These are phyloP conservation scores for Recurvirostra avosetta DNA, from an alignment of 2,113 vertebrate species.

Conservation along the genomic window DNA sequence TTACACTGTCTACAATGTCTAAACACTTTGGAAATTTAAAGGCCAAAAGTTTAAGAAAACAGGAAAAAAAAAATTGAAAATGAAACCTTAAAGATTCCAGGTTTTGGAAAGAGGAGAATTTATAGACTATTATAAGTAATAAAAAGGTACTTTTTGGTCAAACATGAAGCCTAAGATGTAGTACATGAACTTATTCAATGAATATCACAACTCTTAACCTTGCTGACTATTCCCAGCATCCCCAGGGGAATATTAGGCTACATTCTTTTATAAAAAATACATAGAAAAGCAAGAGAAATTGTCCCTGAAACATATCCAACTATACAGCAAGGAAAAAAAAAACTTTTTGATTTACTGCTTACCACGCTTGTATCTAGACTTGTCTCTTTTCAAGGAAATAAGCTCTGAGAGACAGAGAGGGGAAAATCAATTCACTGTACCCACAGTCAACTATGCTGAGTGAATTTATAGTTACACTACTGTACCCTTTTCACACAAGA, in stretches of 20 bases:
- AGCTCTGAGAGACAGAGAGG: slow-evolving; percentile 7
- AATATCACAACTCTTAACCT: not conserved
- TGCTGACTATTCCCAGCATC: not conserved
- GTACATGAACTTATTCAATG: not conserved
- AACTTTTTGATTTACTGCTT: not conserved
- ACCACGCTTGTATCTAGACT: not conserved
- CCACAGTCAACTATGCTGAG: not conserved
- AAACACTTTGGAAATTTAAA: not conserved
- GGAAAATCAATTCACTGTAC: slow-evolving; percentile 45
- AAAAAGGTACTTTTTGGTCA: not conserved
- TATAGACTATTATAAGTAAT: not conserved
- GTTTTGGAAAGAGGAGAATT: not conserved
- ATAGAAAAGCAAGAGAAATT: not conserved
- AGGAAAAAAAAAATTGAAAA: not conserved
- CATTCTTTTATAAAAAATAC: not conserved
- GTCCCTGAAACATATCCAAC: not conserved
- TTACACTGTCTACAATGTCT: not conserved
- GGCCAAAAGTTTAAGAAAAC: not conserved
- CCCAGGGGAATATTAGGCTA: not conserved
- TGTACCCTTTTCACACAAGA: not conserved
- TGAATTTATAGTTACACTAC: slow-evolving; percentile 25
- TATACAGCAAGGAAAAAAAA: not conserved
- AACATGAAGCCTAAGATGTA: not conserved
- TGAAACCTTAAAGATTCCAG: not conserved
- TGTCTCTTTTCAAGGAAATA: slow-evolving; percentile 37